Percentiles rank a stretch among this genome's conserved stretches.
Conservation (phyloP, 2,888 invertebrate genomes). For the Kuschelorhynchus macadamiae region DNA sequence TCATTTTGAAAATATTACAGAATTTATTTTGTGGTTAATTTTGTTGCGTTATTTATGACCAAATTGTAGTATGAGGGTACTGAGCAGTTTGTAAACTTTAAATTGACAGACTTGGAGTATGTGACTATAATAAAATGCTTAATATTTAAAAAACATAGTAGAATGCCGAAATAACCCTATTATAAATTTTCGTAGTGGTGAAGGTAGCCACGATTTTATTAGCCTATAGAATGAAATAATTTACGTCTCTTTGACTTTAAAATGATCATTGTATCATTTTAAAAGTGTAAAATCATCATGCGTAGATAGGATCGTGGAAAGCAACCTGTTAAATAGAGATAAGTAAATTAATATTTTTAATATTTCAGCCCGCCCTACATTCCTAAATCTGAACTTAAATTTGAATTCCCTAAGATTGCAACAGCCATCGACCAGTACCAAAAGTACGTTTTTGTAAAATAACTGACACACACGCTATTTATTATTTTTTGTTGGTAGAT, state of each 20-base stretch:
- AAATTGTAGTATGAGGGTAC: too few species aligned
- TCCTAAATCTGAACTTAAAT: constrained; percentile 97
- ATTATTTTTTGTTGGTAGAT: constrained; percentile 46
- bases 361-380: constrained; percentile 97
- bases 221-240: constrained; percentile 1
- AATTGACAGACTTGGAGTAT: too few species aligned
- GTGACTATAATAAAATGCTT: too few species aligned
- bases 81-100: too few species aligned
- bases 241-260: constrained; percentile 68
- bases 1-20: too few species aligned
- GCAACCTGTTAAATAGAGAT: constrained; percentile 33
- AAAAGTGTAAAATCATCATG: constrained; percentile 50
- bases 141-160: too few species aligned
- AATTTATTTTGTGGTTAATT: too few species aligned
- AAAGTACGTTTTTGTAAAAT: constrained; percentile 81
- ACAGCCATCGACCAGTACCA: constrained; percentile 79
- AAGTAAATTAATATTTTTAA: constrained; percentile 56
- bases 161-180: too few species aligned
- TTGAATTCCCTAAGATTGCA: constrained; percentile 91
- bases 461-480: constrained; percentile 39
- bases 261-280: constrained; percentile 56
- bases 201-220: background rate
- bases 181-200: too few species aligned
- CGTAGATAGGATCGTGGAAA: constrained; percentile 49
- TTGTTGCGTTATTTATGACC: too few species aligned